Evolutionary conservation across 2,113 vertebrate species (phyloP), one percentile per base, ranked within the genome.

Genomic region (Anhinga anhinga): DNA sequence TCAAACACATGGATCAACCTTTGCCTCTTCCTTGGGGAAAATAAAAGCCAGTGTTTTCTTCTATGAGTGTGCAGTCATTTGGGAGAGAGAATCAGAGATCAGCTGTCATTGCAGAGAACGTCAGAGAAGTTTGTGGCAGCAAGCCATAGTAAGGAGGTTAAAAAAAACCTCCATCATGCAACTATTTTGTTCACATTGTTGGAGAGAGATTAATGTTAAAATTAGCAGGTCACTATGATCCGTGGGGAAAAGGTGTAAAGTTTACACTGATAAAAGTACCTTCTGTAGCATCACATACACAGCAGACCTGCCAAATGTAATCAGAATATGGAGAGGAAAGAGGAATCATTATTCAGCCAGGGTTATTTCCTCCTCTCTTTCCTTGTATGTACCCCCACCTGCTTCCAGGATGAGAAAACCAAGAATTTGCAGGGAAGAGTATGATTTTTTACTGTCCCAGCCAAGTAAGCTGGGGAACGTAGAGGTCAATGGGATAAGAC

Each of bases 111-210:
- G 55, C 42, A 90, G 62, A 82, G 59, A 95, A 93, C 4, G 4
- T 88, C 88, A 77, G 74, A 86, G 34, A 14, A 83, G 55, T 86
- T 86, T 83, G 38, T 95, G 90, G 79, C 95, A 95, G 47, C 17
- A 77, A 88, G 87, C 82, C 82, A 62, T 15, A 82, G 74, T 14
- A 13, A 90, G 62, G 30, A 88, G 45, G 52, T 90, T 90, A 86
- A 95, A 93, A 89, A 82, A 47, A 0, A 0, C 8, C 62, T 95
- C 40, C 30, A 42, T 32, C 79, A 36, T 47, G 32, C 45, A 86
- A 71, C 18, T 34, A 7, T 55, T 93, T 96, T 83, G 26, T 83
- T 93, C 71, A 53, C 25, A 66, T 62, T 58, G 58, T 40, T 71
- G 8, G 44, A 92, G 18, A 61, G 19, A 44, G 26, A 81, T 58